phyloP scores from a whole-genome alignment of 2,888 invertebrate species.

The Noctua janthina region DNA sequence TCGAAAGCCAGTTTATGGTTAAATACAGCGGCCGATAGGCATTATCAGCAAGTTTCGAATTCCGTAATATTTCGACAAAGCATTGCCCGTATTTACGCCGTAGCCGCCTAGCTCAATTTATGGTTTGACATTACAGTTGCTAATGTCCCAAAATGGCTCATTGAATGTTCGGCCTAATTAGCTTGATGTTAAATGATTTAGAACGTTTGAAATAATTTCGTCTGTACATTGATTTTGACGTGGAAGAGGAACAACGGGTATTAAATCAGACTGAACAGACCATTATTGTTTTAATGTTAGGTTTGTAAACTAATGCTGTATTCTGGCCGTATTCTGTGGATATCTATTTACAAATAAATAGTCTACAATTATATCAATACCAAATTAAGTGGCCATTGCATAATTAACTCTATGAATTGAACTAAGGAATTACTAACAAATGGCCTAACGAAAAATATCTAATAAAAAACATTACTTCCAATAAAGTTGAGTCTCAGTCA shows the following conservation, averaged over 20 bases:
- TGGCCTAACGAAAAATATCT: neutral
- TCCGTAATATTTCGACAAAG: constrained; percentile 35
- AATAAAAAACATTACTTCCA: neutral
- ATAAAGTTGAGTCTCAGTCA: constrained; percentile 9
- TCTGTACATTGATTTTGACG: neutral
- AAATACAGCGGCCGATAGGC: constrained; percentile 20
- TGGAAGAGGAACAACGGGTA: neutral
- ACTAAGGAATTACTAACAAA: neutral
- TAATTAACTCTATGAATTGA: neutral
- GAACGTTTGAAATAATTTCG: constrained; percentile 15
- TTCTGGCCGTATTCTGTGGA: neutral
- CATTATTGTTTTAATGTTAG: neutral
- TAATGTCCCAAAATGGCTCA: constrained; percentile 23
- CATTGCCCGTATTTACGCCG: constrained; percentile 31
- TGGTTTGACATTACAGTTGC: constrained; percentile 28
- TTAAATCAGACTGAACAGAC: neutral
- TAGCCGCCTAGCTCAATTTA: constrained; percentile 40
- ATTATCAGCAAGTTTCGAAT: constrained; percentile 36
- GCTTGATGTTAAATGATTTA: constrained; percentile 35
- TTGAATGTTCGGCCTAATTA: constrained; percentile 24
- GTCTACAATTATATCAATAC: neutral
- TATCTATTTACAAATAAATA: neutral
- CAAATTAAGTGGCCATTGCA: too few species aligned
- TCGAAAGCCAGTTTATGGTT: constrained; percentile 10
- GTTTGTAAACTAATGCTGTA: neutral